Conservation (phyloP, 2,113 vertebrate species). For the Strix uralensis region DNA sequence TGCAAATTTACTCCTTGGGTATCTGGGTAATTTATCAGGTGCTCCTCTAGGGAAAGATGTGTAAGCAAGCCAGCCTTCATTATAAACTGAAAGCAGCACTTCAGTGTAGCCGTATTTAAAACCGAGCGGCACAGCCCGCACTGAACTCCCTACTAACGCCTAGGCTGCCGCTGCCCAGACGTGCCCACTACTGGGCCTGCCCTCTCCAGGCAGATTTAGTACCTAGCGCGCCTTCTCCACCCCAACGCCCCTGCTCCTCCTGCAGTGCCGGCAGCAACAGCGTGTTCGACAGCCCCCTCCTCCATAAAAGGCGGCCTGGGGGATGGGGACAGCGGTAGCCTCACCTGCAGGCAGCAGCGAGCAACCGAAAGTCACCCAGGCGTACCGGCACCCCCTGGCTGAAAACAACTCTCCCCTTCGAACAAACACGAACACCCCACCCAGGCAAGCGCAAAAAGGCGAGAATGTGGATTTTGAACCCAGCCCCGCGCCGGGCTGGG, state of each 20-base stretch:
- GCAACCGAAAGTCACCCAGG: rapidly evolving
- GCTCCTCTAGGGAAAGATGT: neutral
- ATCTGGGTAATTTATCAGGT: rapidly evolving
- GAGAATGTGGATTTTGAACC: rapidly evolving
- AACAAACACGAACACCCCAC: too few species aligned
- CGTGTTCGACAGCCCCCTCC: neutral
- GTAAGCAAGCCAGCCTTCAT: too few species aligned
- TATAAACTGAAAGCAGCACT: neutral
- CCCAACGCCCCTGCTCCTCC: neutral
- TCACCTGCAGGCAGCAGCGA: rapidly evolving
- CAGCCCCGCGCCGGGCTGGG: rapidly evolving
- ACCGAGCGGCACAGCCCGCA: rapidly evolving
- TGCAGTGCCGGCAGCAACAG: too few species aligned
- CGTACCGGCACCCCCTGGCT: neutral
- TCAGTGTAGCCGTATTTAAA: rapidly evolving
- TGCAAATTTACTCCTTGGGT: rapidly evolving
- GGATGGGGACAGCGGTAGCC: neutral
- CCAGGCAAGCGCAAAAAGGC: too few species aligned
- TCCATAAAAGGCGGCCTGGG: rapidly evolving
- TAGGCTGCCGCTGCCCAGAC: rapidly evolving
- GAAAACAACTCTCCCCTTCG: too few species aligned
- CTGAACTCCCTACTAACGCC: rapidly evolving
- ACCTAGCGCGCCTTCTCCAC: rapidly evolving
- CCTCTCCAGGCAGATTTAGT: too few species aligned
- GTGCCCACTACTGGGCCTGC: rapidly evolving